phyloP scores from a whole-genome alignment of 1,140 invertebrate genomes.

The Drosophila ironensis region DNA sequence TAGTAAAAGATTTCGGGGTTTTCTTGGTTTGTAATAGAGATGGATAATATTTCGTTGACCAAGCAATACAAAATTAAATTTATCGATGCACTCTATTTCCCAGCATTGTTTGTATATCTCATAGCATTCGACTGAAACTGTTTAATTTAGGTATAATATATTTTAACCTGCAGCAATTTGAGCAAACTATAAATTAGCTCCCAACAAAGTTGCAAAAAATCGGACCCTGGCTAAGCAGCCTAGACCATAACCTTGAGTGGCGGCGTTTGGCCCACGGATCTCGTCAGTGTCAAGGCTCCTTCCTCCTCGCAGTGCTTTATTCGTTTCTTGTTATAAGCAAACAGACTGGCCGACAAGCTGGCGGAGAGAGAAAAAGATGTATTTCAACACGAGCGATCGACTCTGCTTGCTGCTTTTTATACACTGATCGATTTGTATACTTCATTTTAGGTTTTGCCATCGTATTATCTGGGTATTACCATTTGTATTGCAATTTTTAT shows the following conservation, averaged over 20 bases:
- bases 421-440: no score
- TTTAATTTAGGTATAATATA: no score
- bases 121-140: no score
- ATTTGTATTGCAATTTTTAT: no score
- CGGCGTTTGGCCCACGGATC: constrained; percentile 12
- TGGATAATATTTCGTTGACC: no score
- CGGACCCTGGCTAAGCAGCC: constrained; percentile 28
- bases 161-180: constrained; percentile 38
- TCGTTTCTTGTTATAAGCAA: constrained; percentile 38
- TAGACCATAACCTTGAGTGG: constrained; percentile 65
- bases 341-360: constrained; percentile 9
- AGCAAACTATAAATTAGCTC: constrained; percentile 59
- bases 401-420: not conserved
- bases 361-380: constrained; percentile 8
- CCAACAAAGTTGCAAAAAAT: constrained; percentile 49
- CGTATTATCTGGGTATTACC: no score
- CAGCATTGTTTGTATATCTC: no score
- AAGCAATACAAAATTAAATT: no score
- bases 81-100: no score
- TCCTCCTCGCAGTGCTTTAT: constrained; percentile 5
- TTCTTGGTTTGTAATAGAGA: no score
- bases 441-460: no score
- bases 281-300: constrained; percentile 44
- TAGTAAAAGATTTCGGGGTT: no score
- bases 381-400: constrained; percentile 37